Conservation (phyloP, 2,888 invertebrate species). For the Nycteola revayana region DNA sequence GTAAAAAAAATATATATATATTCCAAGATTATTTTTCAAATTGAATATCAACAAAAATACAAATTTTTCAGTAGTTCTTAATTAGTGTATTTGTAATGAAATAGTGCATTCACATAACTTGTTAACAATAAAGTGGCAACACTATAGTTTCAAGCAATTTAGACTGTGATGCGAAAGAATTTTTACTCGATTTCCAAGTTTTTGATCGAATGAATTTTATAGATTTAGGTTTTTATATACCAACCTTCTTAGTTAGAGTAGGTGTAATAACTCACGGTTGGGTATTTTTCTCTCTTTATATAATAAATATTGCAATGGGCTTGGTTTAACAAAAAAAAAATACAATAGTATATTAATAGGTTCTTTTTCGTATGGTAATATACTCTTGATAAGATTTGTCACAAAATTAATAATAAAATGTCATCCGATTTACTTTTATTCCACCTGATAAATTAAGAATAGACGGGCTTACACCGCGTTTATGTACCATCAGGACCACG, state of each 20-base stretch:
- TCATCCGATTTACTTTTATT: no score
- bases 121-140: conserved; percentile 12
- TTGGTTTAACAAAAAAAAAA: no score
- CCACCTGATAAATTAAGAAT: no score
- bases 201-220: conserved; percentile 30
- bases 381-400: no score
- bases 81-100: neutral
- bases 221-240: conserved; percentile 22
- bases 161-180: conserved; percentile 32
- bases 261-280: conserved; percentile 4
- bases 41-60: conserved; percentile 3
- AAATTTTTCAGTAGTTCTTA: conserved; percentile 5
- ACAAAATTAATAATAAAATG: no score
- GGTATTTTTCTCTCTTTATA: no score
- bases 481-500: no score
- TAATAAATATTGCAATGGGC: no score
- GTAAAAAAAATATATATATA: no score
- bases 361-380: no score
- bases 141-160: conserved; percentile 27
- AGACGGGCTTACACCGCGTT: no score
- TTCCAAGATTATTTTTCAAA: conserved; percentile 6
- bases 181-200: conserved; percentile 27
- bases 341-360: no score
- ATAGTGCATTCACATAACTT: conserved; percentile 11
- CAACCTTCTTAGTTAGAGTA: conserved; percentile 16